Evolutionary conservation across 2,888 invertebrate genomes (phyloP).

Genomic region (Rhamnusium bicolor): DNA sequence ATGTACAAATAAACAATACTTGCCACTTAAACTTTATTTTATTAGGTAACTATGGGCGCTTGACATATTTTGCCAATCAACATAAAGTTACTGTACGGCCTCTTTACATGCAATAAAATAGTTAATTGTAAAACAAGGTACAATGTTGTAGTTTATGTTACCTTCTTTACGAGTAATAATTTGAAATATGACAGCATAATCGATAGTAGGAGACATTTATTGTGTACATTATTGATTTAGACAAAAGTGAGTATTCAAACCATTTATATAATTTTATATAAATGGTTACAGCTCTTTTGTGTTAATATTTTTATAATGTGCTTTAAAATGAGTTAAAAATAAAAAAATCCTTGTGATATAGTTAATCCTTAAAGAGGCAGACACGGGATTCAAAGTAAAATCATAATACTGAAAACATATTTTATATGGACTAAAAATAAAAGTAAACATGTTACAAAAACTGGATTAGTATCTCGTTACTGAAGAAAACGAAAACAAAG

Average conservation of each 20-base stretch:
- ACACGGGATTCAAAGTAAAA: too few species aligned
- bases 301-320: too few species aligned
- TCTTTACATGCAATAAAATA: slow-evolving; percentile 33
- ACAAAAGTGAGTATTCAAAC: neutral
- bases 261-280: neutral
- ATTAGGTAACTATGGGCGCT: slow-evolving; percentile 7
- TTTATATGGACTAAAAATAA: too few species aligned
- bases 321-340: too few species aligned
- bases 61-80: slow-evolving; percentile 20
- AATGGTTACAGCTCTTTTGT: too few species aligned
- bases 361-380: too few species aligned
- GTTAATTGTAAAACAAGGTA: slow-evolving; percentile 25
- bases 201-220: neutral
- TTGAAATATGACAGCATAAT: slow-evolving; percentile 10
- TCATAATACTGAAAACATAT: too few species aligned
- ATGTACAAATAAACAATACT: neutral
- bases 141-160: slow-evolving; percentile 18
- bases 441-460: too few species aligned
- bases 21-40: neutral
- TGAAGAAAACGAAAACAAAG: too few species aligned
- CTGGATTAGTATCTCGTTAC: too few species aligned
- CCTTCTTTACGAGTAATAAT: neutral
- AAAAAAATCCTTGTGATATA: too few species aligned
- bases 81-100: slow-evolving; percentile 29
- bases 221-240: neutral